Evolutionary conservation across 2,888 invertebrate species (phyloP).

Genomic region (Cephus pygmeus): DNA sequence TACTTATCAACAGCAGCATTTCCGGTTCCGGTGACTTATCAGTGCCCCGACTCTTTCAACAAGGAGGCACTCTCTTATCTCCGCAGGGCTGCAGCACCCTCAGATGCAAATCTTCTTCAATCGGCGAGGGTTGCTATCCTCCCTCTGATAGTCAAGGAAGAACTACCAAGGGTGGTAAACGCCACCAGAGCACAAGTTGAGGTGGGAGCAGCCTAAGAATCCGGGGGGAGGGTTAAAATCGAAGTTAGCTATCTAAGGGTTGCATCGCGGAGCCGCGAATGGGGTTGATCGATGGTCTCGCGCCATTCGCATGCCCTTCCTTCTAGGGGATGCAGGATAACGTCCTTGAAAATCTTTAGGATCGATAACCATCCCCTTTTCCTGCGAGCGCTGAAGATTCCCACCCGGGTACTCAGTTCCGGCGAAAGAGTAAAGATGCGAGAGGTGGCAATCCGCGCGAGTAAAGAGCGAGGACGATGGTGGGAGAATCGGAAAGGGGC

Average conservation of each 20-base stretch:
- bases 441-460: background rate
- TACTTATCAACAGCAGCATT: conserved; percentile 17
- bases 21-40: conserved; percentile 22
- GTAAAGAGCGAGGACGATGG: conserved; percentile 26
- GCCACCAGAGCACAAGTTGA: background rate
- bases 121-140: background rate
- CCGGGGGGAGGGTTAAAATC: conserved; percentile 31
- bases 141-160: background rate
- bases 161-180: background rate
- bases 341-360: background rate
- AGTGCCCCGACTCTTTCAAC: background rate
- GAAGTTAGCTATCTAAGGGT: conserved; percentile 5
- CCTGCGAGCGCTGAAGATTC: background rate
- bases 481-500: conserved; percentile 39
- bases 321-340: background rate
- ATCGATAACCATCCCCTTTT: background rate
- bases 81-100: conserved; percentile 38
- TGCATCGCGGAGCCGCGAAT: background rate
- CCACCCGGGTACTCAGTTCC: too few relatives aligned
- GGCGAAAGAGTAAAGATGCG: too few relatives aligned
- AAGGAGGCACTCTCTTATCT: conserved; percentile 34
- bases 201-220: conserved; percentile 17
- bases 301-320: background rate
- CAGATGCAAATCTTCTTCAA: background rate
- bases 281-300: background rate